These are phyloP conservation scores for Oxygymnocypris stewartii DNA, from an alignment of 2,113 vertebrate genomes.

Conservation along the genomic window DNA sequence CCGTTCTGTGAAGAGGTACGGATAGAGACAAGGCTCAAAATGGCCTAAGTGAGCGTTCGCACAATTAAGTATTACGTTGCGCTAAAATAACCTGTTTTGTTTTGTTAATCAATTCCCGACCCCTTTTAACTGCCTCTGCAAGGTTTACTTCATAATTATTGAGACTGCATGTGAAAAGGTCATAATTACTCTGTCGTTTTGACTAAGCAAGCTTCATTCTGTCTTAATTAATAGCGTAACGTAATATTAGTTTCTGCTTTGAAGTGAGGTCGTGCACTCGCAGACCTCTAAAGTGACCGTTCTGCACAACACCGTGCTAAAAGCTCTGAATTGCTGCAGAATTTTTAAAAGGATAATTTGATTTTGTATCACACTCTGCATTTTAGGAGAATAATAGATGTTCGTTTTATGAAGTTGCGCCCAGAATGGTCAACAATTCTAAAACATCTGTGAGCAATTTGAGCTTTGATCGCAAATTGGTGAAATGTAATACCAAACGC, in stretches of 20 bases:
- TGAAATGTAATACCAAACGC: neutral
- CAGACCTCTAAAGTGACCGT: neutral
- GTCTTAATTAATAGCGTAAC: conserved; percentile 39
- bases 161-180: conserved; percentile 37
- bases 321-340: conserved; percentile 24
- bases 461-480: neutral
- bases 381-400: neutral
- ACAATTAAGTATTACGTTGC: conserved; percentile 40
- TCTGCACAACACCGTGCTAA: conserved; percentile 32
- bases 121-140: conserved; percentile 44
- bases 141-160: conserved; percentile 21
- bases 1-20: conserved; percentile 19
- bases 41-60: conserved; percentile 32
- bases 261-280: conserved; percentile 31
- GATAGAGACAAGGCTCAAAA: conserved; percentile 39
- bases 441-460: neutral
- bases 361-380: neutral
- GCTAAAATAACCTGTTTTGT: conserved; percentile 45
- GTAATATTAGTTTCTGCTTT: conserved; percentile 38
- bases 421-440: neutral
- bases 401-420: neutral
- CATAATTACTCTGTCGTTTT: conserved; percentile 52
- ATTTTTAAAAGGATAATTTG: neutral
- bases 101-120: conserved; percentile 9
- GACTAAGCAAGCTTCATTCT: conserved; percentile 42